Evolutionary conservation across 1,140 invertebrate genomes (phyloP).

Genomic region (Drosophila grimshawi): DNA sequence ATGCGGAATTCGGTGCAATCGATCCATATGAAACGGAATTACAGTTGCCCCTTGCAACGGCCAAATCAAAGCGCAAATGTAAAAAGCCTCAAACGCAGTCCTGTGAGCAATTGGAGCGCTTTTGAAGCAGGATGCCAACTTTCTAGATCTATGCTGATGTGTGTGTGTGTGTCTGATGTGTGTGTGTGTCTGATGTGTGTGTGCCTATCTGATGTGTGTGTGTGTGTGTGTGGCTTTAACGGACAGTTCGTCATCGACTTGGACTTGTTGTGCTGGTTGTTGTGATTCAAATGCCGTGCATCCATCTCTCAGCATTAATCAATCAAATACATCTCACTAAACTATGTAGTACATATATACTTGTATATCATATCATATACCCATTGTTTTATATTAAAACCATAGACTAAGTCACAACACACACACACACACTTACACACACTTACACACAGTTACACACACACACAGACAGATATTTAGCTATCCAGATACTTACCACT

Average conservation of each 20-base stretch:
- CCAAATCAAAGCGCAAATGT: conserved; percentile 53
- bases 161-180: not conserved
- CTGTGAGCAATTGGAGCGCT: conserved; percentile 77
- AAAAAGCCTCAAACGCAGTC: conserved; percentile 75
- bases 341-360: conserved; percentile 1
- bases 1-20: conserved; percentile 59
- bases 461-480: conserved; percentile 8
- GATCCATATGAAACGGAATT: conserved; percentile 58
- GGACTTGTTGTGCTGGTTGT: conserved; percentile 18
- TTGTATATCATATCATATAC: conserved; percentile 18
- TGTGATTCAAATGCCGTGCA: conserved; percentile 21
- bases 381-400: conserved; percentile 83
- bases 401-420: conserved; percentile 49
- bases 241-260: not conserved
- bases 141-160: not conserved
- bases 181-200: conserved; percentile 18
- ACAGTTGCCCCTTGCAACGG: conserved; percentile 7
- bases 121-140: conserved; percentile 31
- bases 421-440: conserved; percentile 12
- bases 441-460: no score
- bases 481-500: conserved; percentile 10
- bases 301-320: conserved; percentile 6
- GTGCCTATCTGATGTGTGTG: conserved; percentile 4
- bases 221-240: conserved; percentile 2
- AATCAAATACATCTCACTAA: conserved; percentile 11